Conservation (phyloP, 1,140 invertebrate species). For the Lineus longissimus region DNA sequence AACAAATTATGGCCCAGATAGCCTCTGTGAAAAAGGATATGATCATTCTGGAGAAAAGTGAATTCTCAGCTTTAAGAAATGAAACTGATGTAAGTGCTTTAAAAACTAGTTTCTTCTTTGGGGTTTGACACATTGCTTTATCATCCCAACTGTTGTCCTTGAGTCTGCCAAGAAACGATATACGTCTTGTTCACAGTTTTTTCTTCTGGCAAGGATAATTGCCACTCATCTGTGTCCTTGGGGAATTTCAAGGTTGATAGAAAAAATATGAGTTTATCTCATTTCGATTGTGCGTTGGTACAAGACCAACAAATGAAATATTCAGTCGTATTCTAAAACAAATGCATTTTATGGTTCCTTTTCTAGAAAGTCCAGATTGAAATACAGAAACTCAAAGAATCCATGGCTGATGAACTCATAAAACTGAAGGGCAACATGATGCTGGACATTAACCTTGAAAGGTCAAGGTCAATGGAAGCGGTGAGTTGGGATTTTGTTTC, state of each 20-base stretch:
- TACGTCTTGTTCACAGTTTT: slow-evolving; percentile 2
- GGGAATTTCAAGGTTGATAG: too few species aligned
- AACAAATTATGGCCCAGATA: slow-evolving; percentile 50
- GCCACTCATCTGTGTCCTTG: too few species aligned
- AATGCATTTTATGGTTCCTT: not conserved
- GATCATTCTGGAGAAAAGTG: slow-evolving; percentile 53
- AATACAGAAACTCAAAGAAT: slow-evolving; percentile 34
- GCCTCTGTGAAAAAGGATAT: slow-evolving; percentile 52
- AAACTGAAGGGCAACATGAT: slow-evolving; percentile 47
- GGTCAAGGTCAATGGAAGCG: slow-evolving; percentile 45
- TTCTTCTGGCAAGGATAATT: too few species aligned
- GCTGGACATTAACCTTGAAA: slow-evolving; percentile 53
- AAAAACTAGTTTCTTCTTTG: too few species aligned
- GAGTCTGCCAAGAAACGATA: not conserved
- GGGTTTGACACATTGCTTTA: not conserved
- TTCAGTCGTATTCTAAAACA: too few species aligned
- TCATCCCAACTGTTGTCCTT: not conserved
- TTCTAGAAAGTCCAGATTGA: slow-evolving; percentile 45
- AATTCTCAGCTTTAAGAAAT: slow-evolving; percentile 50
- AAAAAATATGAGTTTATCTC: too few species aligned
- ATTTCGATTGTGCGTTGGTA: too few species aligned
- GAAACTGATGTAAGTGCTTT: slow-evolving; percentile 44
- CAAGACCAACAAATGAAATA: not conserved
- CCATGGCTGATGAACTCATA: slow-evolving; percentile 40
- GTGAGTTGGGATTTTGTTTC: slow-evolving; percentile 43